Evolutionary conservation across 2,888 invertebrate genomes (phyloP), one percentile per base, ranked within the genome.

Genomic region (Protophormia terraenovae): DNA sequence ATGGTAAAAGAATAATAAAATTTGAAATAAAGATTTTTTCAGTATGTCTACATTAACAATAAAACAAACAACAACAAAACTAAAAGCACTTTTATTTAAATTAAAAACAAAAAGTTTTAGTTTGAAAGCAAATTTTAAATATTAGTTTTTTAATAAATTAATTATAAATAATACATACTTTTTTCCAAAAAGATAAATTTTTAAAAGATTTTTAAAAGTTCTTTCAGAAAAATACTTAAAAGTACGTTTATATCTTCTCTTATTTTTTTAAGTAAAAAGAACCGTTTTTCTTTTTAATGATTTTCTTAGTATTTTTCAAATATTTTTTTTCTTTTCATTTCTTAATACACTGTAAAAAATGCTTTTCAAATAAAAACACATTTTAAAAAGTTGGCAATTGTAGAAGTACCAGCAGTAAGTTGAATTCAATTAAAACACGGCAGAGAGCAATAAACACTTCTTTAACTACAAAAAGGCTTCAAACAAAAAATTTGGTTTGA

Each of bases 21-120:
- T 50, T 75, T 62, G 53, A 86, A 86, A 86, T 84, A 86, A 78
- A 86, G 50, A 77, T 47, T 55, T 75, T 86, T 83, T 81, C 38
- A 71, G 64, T 76, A 72, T 83, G 83, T 80, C 66, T 84, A 78
- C 53, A 84, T 72, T 82, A 75, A 79, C 62, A 64, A 72, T 79
- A 80, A 66, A 60, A 66, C 6, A 10, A 69, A 32, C 4, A 55
- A 19, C 14, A 24, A n/a, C n/a, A n/a, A n/a, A n/a, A n/a, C n/a
- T n/a, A n/a, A n/a, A n/a, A 16, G 76, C 80, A 77, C 83, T 73
- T 75, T 86, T 73, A 53, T 76, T 60, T 32, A 38, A 73, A 24
- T 66, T 22, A 29, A 58, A 27, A 29, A 60, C 0, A 16, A n/a
- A 4, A 19, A n/a, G n/a, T n/a, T n/a, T n/a, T n/a, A n/a, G n/a